Base-by-base conservation (phyloP, 1,140 invertebrate genomes). In the Aphis craccivora region DNA sequence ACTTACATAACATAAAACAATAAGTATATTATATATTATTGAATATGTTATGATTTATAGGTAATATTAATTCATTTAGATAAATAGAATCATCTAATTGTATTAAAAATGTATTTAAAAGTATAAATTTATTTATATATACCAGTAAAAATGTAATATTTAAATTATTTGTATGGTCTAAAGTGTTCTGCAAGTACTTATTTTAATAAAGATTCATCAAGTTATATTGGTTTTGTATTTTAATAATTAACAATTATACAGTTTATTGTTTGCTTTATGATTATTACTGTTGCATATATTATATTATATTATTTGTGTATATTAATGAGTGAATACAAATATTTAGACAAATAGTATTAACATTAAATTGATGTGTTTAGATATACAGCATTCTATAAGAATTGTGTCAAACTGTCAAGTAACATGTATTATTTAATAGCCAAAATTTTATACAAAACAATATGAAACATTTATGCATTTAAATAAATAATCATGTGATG, bases 281-380 rank as follows among this genome's bases (percentile, higher is more conserved):
- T n/a, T 60, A 90, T 90, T 90, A 35, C 43, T 90, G 37, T 67
- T 67, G 67, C 53, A 90, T 60, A 76, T n/a, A 60, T 55, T 90
- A 7, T 60, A 55, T 40, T 67, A 40, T 43, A 90, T 76, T 18
- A 35, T 76, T 76, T 76, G 3, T 67, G 6, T 40, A 9, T 43
- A 40, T 7, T 18, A 20, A 43, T 67, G 25, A 90, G 55, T 43
- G 25, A 40, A 43, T 90, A 40, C 9, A 90, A 89, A 30, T 60
- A 90, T 90, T 90, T 90, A 43, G 55, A 90, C 14, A 90, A 30
- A 43, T 40, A 90, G 6, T n/a, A 40, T 90, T 60, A 60, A 55
- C 40, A 30, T n/a, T 8, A 30, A 67, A 67, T 67, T 67, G n/a
- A 43, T n/a, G 9, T 90, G 43, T 43, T n/a, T 90, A 90, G 53